These are phyloP conservation scores for Aproaerema taeniolella DNA, from an alignment of 2,888 invertebrate genomes.

Conservation along the genomic window DNA sequence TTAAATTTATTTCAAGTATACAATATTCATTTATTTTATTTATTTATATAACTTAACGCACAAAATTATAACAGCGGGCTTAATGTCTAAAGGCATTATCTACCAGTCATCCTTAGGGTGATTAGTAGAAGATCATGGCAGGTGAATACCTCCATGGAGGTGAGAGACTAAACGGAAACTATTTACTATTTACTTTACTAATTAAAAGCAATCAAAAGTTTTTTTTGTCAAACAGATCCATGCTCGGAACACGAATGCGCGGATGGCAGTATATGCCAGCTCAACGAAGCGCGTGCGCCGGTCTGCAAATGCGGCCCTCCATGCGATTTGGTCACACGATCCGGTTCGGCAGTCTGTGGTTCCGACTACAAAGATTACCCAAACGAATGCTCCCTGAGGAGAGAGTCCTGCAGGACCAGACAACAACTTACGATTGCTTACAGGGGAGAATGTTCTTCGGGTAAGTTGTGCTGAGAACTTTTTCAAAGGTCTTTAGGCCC, in stretches of 20 bases:
- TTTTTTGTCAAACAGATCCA: slow-evolving; percentile 82
- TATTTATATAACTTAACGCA: too few relatives aligned
- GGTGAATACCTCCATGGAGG: too few relatives aligned
- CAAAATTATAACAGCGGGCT: too few relatives aligned
- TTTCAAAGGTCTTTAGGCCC: too few relatives aligned
- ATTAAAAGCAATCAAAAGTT: too few relatives aligned
- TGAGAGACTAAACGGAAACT: too few relatives aligned
- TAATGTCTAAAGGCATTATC: too few relatives aligned
- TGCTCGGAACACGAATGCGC: slow-evolving; percentile 87
- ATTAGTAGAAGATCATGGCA: too few relatives aligned
- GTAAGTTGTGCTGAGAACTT: slow-evolving; percentile 50
- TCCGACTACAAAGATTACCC: slow-evolving; percentile 88
- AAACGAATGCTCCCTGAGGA: slow-evolving; percentile 87
- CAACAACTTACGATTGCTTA: slow-evolving; percentile 87
- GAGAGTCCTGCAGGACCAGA: slow-evolving; percentile 86
- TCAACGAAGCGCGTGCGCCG: slow-evolving; percentile 87
- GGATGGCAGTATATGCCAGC: slow-evolving; percentile 88
- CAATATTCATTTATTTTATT: too few relatives aligned
- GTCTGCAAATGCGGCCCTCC: slow-evolving; percentile 88
- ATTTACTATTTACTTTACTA: too few relatives aligned
- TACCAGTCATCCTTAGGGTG: too few relatives aligned
- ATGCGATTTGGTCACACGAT: slow-evolving; percentile 84
- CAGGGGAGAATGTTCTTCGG: slow-evolving; percentile 89
- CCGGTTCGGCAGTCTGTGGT: slow-evolving; percentile 83
- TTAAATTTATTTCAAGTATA: too few relatives aligned